Percentiles rank a stretch among this genome's conserved stretches.
These are phyloP conservation scores for Anagyrus pseudococci DNA, from an alignment of 2,888 invertebrate species.

Conservation along the genomic window DNA sequence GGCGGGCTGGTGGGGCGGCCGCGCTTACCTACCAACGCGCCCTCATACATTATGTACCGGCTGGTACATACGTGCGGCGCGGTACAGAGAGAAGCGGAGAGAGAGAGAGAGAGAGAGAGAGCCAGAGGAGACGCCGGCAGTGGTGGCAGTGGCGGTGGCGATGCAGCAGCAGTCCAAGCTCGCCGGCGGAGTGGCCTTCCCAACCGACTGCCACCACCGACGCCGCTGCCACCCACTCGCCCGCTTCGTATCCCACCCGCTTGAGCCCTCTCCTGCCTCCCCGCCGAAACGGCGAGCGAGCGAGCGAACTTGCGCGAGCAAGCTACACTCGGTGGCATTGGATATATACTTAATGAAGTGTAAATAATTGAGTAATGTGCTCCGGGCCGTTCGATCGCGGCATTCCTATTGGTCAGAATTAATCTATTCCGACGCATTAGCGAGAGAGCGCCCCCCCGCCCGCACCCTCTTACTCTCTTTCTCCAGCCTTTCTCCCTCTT, in stretches of 20 bases:
- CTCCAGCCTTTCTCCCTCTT: neutral
- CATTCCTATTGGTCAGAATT: constrained; percentile 61
- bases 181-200: constrained; percentile 31
- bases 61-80: constrained; percentile 48
- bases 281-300: constrained; percentile 28
- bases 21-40: constrained; percentile 60
- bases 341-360: constrained; percentile 63
- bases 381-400: constrained; percentile 59
- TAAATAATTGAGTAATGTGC: constrained; percentile 64
- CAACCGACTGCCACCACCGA: constrained; percentile 40
- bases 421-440: constrained; percentile 62
- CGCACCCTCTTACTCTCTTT: neutral
- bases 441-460: constrained; percentile 34
- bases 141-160: constrained; percentile 34
- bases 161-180: constrained; percentile 37
- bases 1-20: constrained; percentile 13
- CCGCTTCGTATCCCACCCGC: neutral
- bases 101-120: constrained; percentile 19
- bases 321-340: constrained; percentile 59
- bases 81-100: constrained; percentile 7
- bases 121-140: constrained; percentile 24
- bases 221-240: constrained; percentile 17
- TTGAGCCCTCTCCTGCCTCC: neutral
- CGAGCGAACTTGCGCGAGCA: constrained; percentile 11
- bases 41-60: constrained; percentile 59